Base-by-base conservation (phyloP, 2,113 vertebrate species). In the Anoura caudifer region DNA sequence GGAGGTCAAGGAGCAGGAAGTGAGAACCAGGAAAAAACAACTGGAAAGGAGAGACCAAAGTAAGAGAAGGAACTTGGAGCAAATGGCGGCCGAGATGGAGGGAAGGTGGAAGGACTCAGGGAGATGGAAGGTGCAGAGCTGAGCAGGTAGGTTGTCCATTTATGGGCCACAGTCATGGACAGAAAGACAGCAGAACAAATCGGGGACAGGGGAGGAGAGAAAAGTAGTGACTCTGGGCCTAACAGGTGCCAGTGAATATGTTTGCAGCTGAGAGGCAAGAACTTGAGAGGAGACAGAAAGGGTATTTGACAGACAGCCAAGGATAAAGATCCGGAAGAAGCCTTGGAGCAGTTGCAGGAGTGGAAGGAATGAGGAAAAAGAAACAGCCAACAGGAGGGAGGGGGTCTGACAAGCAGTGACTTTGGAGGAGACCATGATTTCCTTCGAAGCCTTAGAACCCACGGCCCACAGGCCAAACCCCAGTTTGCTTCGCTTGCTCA, bases 311-410 rank as follows among this genome's bases (percentile, higher is more conserved):
- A 38, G 56, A 28, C 31, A 6, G 31, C 28, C 50, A 41, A 95
- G 79, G 73, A 50, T 3, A 26, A 47, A 19, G 54, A 45, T 41
- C 33, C 12, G 20, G 61, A 82, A 63, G 63, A 63, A 67, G 73
- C 76, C 33, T 45, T 2, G 12, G 28, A 75, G 33, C 28, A 0
- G 13, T 2, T 47, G 47, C 52, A 4, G 10, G 54, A 73, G 41
- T 8, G 22, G 15, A 47, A 47, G 56, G n/a, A 41, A 47, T 3
- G 12, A 43, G 56, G 33, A 26, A 31, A 56, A 50, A 69, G 90
- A 50, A 20, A 61, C 41, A 1, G 19, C 63, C 31, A 6, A 4
- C 67, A 24, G 0, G 0, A 8, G 52, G 65, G 15, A 31, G 36
- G 5, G 26, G 38, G 7, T 5, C 17, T 47, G 28, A 43, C 28